A percentile compares a stretch with the other conserved stretches of the same genome.
These are phyloP conservation scores for Acipenser transmontanus DNA, from an alignment of 2,797 vertebrate species.

Conservation along the genomic window DNA sequence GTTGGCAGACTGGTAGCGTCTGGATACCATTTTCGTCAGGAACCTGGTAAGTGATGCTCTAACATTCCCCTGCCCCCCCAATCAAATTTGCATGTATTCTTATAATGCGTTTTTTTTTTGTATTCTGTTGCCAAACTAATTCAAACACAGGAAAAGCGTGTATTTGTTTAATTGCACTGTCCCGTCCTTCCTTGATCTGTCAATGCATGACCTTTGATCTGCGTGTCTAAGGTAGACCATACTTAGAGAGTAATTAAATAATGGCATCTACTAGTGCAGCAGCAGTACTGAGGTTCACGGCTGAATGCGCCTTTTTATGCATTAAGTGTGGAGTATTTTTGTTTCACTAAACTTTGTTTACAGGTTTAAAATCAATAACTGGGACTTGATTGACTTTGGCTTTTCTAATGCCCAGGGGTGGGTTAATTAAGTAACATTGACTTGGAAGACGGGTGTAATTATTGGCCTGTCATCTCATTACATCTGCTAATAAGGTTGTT, in stretches of 20 bases:
- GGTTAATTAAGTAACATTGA: conserved; percentile 91
- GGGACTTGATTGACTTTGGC: conserved; percentile 72
- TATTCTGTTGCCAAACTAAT: conserved; percentile 58
- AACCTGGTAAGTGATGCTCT: conserved; percentile 82
- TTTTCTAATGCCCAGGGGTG: conserved; percentile 74
- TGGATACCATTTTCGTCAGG: conserved; percentile 71
- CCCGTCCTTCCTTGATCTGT: conserved; percentile 56
- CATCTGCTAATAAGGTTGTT: conserved; percentile 22
- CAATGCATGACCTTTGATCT: conserved; percentile 83
- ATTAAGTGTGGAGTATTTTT: conserved; percentile 63
- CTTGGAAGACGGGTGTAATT: conserved; percentile 66
- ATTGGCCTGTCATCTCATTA: conserved; percentile 29
- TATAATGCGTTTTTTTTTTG: conserved; percentile 36
- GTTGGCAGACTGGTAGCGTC: conserved; percentile 79
- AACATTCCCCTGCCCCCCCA: conserved; percentile 39
- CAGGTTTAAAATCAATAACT: conserved; percentile 67
- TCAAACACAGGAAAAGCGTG: conserved; percentile 63
- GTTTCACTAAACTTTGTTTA: conserved; percentile 75
- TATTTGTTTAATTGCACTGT: conserved; percentile 66
- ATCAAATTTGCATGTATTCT: conserved; percentile 43
- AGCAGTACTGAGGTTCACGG: conserved; percentile 41
- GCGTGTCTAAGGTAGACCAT: conserved; percentile 63
- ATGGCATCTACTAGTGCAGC: conserved; percentile 39
- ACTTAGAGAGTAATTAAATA: conserved; percentile 38
- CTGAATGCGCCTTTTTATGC: conserved; percentile 38